Base-by-base conservation (phyloP, 2,888 invertebrate genomes). In the Sarcophaga carnaria region DNA sequence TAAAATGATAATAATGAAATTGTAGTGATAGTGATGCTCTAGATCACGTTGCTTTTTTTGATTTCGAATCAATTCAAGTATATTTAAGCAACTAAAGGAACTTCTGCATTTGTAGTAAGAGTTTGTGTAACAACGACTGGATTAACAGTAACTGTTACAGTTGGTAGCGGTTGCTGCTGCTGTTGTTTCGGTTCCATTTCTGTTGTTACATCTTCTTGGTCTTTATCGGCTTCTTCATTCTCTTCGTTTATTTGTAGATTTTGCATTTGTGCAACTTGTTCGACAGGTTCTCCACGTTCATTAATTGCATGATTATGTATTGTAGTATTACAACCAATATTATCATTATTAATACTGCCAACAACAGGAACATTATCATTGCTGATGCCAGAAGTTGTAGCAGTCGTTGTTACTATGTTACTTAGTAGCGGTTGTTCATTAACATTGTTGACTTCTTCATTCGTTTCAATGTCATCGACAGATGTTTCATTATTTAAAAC, bases 401-500 rank as follows among this genome's bases (percentile, higher is more conserved):
- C 74, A n/a, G 12, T 47, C 45, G 63, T 47, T 25, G 64, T 71
- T 49, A 47, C 49, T 70, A 14, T 63, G 47, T 80, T 88, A 78
- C 75, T 79, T 17, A 72, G 37, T 81, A 74, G 75, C 27, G 75
- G 83, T 60, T 66, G 75, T 72, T 83, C 78, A 72, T 67, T 71
- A 80, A 5, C 64, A 54, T 74, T 85, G 80, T 70, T 74, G 71
- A 49, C 60, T 69, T 83, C 62, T 60, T 82, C 84, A 67, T 72
- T 79, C 25, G 66, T 67, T 84, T 87, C 89, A 82, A 87, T 90
- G 77, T 91, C 91, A 88, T 91, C 91, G 69, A 91, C 92, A 85
- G 89, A 89, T 49, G 91, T 91, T 76, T 92, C 92, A 62, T 90
- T 92, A 89, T 88, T 91, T 89, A 90, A 86, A 82, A 90, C 90